Evolutionary conservation across 2,888 invertebrate species (phyloP), one percentile per base, ranked within the genome.

Genomic region (Drosophila limbata): DNA sequence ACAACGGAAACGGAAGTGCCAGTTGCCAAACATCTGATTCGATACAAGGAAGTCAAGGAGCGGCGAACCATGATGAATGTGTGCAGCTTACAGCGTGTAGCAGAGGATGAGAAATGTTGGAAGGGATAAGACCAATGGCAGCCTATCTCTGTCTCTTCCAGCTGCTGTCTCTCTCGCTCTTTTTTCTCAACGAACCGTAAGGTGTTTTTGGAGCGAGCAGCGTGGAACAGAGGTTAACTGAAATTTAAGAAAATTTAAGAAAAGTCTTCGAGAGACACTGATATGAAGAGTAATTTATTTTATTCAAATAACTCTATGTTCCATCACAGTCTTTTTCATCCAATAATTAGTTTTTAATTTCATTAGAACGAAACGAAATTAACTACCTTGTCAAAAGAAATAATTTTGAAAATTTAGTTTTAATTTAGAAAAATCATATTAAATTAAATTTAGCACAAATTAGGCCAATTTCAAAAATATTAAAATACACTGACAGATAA

Each of bases 1-100:
- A 51, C 59, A 67, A 68, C 64, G 68, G 68, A 68, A 68, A 59
- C 68, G 64, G 68, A 69, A 59, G 42, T 39, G 39, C 44, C 33
- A 64, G 57, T 42, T 51, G 63, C 39, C 51, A 64, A 57, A 47
- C 64, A 68, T 44, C 40, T 57, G 57, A 47, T 15, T 13, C 62
- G 55, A 62, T 42, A 37, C 48, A 48, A 2, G 37, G 39, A 61
- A 52, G 35, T 33, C 19, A 39, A 44, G 17, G 11, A 44, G 21
- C 10, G 11, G 21, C 6, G n/a, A 35, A 35, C 13, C 48, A 17
- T 40, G 28, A 39, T 21, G 31, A n/a, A 39, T 59, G 31, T n/a
- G 48, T 39, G 39, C 1, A 37, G 45, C 17, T 21, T 15, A 4
- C 25, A 44, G n/a, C 25, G 21, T 21, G 13, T 8, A 4, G 21